Evolutionary conservation across 2,113 vertebrate genomes (phyloP).

Genomic region (Gobius niger): DNA sequence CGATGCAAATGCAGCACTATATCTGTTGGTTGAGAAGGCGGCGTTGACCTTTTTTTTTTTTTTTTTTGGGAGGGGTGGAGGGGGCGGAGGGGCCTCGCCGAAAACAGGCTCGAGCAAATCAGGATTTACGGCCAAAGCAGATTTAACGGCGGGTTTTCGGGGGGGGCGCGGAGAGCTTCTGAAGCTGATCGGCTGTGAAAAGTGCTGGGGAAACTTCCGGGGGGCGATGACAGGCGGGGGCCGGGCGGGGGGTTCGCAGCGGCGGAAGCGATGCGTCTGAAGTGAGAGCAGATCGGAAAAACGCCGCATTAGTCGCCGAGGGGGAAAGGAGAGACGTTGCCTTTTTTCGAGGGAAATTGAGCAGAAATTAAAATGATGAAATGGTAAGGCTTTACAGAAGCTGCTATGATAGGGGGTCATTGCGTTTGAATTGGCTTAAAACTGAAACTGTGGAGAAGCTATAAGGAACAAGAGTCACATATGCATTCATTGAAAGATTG

Average conservation of each 20-base stretch:
- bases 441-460: too few relatives aligned
- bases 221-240: not conserved
- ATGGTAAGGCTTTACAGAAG: too few relatives aligned
- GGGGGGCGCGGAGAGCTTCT: not conserved
- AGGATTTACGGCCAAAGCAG: constrained; percentile 4
- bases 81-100: not conserved
- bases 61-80: too few relatives aligned
- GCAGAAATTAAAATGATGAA: not conserved
- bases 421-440: too few relatives aligned
- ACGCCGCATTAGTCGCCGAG: not conserved
- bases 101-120: constrained; percentile 1
- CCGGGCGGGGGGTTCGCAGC: not conserved
- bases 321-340: not conserved
- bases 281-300: not conserved
- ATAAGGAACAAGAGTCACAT: too few relatives aligned
- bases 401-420: too few relatives aligned
- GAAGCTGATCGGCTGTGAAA: constrained; percentile 9
- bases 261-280: not conserved
- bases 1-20: constrained; percentile 5
- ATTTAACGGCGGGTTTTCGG: not conserved
- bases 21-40: not conserved
- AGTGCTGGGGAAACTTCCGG: not conserved
- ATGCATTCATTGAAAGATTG: too few relatives aligned
- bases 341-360: too few relatives aligned
- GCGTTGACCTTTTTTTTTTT: constrained; percentile 2